Percentiles rank a stretch among this genome's conserved stretches.
Evolutionary conservation across 1,140 invertebrate species (phyloP).

Genomic region (Drosophila kikkawai): DNA sequence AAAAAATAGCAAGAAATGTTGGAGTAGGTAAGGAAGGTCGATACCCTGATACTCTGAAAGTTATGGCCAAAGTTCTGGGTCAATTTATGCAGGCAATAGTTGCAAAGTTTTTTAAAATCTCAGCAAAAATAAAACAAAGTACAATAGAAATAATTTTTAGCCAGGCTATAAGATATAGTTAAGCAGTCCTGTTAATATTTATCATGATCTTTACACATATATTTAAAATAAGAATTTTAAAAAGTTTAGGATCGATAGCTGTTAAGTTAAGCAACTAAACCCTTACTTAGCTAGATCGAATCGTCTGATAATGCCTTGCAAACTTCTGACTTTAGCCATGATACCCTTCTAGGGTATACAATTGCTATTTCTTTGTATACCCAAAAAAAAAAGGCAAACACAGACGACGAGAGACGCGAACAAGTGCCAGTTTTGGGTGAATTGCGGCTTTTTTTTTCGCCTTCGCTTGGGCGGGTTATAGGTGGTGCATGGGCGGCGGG

Average conservation of each 20-base stretch:
- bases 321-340: neutral
- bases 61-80: neutral
- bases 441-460: constrained; percentile 47
- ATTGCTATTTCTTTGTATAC: constrained; percentile 62
- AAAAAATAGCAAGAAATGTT: constrained; percentile 1
- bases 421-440: constrained; percentile 77
- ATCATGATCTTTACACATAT: neutral
- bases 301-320: neutral
- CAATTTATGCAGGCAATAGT: neutral
- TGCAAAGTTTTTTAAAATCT: neutral
- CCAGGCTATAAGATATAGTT: neutral
- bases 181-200: neutral
- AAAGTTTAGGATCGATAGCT: neutral
- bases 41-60: neutral
- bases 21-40: no score
- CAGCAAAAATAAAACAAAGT: neutral
- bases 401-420: constrained; percentile 58
- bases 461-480: constrained; percentile 29
- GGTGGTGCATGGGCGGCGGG: constrained; percentile 27
- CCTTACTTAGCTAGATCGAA: neutral
- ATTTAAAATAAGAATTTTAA: neutral
- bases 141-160: neutral
- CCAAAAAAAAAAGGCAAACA: constrained; percentile 65
- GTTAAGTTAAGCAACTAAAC: neutral
- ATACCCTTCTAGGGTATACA: constrained; percentile 7